Conservation (phyloP, 2,888 invertebrate genomes). For the Cosmorhoe ocellata region DNA sequence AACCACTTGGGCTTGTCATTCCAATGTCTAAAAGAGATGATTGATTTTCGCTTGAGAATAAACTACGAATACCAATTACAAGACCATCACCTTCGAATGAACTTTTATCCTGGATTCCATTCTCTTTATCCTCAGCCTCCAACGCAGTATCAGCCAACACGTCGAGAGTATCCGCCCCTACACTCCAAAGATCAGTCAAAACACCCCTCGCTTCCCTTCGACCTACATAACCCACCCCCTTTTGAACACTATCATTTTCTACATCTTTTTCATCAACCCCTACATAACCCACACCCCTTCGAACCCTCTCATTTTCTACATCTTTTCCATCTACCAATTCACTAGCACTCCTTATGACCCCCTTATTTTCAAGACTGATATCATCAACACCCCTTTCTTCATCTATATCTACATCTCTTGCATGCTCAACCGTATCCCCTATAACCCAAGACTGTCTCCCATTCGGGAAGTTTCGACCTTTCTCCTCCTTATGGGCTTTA, state of each 20-base stretch:
- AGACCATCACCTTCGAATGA: constrained; percentile 65
- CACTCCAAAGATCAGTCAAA: constrained; percentile 54
- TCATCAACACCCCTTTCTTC: not conserved
- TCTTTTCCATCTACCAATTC: not conserved
- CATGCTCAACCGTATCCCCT: constrained; percentile 33
- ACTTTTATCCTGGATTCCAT: constrained; percentile 64
- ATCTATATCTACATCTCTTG: not conserved
- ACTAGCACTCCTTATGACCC: not conserved
- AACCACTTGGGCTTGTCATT: no score
- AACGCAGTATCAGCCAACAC: constrained; percentile 63
- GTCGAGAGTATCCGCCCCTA: constrained; percentile 65
- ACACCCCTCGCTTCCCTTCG: constrained; percentile 47
- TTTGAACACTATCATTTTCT: no score
- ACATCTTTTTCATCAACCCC: not conserved
- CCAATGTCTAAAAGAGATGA: no score
- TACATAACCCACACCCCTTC: not conserved
- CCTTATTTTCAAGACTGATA: not conserved
- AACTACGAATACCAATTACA: not conserved
- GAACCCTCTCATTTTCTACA: not conserved
- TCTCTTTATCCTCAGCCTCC: constrained; percentile 59
- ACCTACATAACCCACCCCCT: not conserved
- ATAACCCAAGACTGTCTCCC: constrained; percentile 66
- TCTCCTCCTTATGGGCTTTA: constrained; percentile 53
- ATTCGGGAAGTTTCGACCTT: constrained; percentile 64
- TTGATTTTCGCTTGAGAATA: no score